A percentile compares a stretch with the other conserved stretches of the same genome.
These are phyloP conservation scores for Haliaeetus leucogaster DNA, from an alignment of 2,113 vertebrate genomes.

Conservation along the genomic window DNA sequence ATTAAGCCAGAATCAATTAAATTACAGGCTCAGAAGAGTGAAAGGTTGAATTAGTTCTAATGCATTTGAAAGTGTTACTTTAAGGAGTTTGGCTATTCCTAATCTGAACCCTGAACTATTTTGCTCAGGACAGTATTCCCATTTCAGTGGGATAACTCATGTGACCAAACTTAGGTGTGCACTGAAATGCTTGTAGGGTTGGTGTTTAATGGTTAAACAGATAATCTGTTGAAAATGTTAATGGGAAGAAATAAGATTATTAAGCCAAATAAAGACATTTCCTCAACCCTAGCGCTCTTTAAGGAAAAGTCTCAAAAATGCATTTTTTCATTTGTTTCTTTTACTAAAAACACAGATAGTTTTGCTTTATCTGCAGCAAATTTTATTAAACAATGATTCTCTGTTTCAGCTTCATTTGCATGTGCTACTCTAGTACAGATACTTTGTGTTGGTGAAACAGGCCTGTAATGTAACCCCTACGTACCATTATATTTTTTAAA, in stretches of 20 bases:
- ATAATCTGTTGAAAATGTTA: neutral
- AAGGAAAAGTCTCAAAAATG: neutral
- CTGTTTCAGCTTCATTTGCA: conserved; percentile 41
- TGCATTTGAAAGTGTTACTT: neutral
- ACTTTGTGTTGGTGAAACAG: conserved; percentile 50
- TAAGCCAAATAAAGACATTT: neutral
- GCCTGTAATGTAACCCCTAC: conserved; percentile 37
- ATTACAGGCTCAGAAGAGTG: neutral
- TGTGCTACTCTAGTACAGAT: conserved; percentile 45
- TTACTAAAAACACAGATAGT: conserved; percentile 2
- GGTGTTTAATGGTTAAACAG: neutral
- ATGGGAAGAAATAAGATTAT: neutral
- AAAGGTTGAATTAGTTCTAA: neutral
- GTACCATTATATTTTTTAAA: conserved; percentile 33
- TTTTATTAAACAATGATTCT: conserved; percentile 49
- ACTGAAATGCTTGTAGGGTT: neutral
- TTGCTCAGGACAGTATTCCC: neutral
- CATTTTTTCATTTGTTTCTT: neutral
- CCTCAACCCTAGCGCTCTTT: neutral
- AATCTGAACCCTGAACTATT: neutral
- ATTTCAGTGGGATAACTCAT: neutral
- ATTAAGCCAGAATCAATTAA: neutral
- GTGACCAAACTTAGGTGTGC: neutral
- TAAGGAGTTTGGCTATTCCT: neutral
- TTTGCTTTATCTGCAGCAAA: neutral